Evolutionary conservation across 2,113 vertebrate species (phyloP), one percentile per base, ranked within the genome.

Genomic region (Larimichthys polyactis): DNA sequence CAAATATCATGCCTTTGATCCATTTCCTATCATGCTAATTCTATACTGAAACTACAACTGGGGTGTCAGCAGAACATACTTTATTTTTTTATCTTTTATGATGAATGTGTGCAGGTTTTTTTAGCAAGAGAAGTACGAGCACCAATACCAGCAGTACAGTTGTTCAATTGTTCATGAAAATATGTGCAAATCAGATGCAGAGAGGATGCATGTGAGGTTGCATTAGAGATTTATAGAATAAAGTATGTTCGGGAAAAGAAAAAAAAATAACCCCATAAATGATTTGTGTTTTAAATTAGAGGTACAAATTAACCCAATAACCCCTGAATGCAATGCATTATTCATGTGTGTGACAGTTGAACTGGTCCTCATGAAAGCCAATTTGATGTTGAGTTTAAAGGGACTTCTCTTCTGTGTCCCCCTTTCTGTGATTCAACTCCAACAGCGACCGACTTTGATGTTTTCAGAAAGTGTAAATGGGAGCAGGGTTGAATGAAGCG

Each of bases 401-500:
- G 78, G n/a, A 87, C 60, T 77, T 87, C 17, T 62, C 44, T 22
- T 63, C 52, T 74, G 27, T 51, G 54, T 48, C 60, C 72, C 40
- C 22, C 79, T 83, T 89, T 87, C 78, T 90, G 29, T 44, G 77
- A 88, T 88, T 83, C 64, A 32, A 57, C 77, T 84, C 78, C 63
- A 75, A 89, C 81, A 71, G 85, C 15, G 70, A 80, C 20, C 20
- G 51, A 84, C 92, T 93, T 94, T 92, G 89, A 89, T 92, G 82
- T 86, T 88, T 87, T 86, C 76, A 75, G 74, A 87, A 77, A 81
- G 85, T 55, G 63, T 85, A 89, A 93, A 90, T 90, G 83, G 86
- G 68, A 84, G 64, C 55, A 43, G 71, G 80, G 88, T 49, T 91
- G 87, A 94, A 94, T 92, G 84, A 85, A 92, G 81, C 89, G 48